Evolutionary conservation across 2,113 vertebrate genomes (phyloP), one percentile per base, ranked within the genome.

Genomic region (Piaya cayana): DNA sequence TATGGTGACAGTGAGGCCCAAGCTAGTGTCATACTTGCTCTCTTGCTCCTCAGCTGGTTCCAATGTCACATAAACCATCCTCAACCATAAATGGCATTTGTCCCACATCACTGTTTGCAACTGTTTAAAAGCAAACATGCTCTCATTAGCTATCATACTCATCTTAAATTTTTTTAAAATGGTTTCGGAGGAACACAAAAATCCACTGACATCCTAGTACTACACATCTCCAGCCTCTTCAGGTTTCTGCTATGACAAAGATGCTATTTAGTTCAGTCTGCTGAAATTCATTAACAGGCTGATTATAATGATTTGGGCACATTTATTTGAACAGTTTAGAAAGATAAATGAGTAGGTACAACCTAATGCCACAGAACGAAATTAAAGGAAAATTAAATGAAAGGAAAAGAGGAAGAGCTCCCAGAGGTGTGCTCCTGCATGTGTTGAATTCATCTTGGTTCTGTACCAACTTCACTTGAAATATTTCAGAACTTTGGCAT

Each of bases 181-280:
- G 12, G 1, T 25, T 49, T 79, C 18, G 49, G 34, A 14, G 12
- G 21, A 75, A 83, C 8, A 18, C 42, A 64, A 64, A 91, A 79
- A 52, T 32, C 36, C 17, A 27, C 20, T 53, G 17, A 15, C 32
- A 20, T 34, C 30, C n/a, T 43, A 49, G 20, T 77, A 37, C 42
- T 56, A 43, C 15, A 37, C 29, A 37, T 2, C 37, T 59, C 39
- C 27, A 34, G 15, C 9, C 8, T 74, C 42, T 39, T 71, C 17
- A 55, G n/a, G 27, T 11, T 82, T 64, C 37, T 0, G 0, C 16
- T 53, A 15, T 3, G 1, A 50, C 21, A 52, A 45, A 55, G 16
- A 17, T 42, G 52, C 47, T 82, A 13, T 42, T 52, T 69, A 45
- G 45, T 25, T 84, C 34, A 50, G 34, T 22, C 36, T 60, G 26